Percentiles rank a stretch among this genome's conserved stretches.
Evolutionary conservation across 2,888 invertebrate species (phyloP).

Genomic region (Hypsopygia costalis): DNA sequence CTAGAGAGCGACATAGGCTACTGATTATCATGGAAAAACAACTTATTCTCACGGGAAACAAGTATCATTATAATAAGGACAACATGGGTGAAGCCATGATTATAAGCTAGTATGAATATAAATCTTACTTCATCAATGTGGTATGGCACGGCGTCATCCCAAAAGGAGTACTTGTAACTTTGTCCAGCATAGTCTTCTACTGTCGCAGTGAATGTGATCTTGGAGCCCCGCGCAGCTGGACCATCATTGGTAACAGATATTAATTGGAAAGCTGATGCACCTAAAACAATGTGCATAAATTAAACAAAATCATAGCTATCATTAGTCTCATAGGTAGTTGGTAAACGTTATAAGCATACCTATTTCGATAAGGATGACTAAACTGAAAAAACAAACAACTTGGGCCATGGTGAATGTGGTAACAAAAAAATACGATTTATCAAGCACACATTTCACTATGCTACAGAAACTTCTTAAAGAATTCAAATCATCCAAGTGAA

Average conservation of each 20-base stretch:
- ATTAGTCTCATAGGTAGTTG: neutral
- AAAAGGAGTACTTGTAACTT: slow-evolving; percentile 77
- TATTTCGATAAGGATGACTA: slow-evolving; percentile 41
- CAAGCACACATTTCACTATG: no score
- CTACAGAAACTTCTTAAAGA: neutral
- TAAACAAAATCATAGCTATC: neutral
- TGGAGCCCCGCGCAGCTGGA: slow-evolving; percentile 86
- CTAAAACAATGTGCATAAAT: slow-evolving; percentile 33
- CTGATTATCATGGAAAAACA: no score
- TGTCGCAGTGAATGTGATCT: slow-evolving; percentile 84
- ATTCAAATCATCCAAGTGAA: no score
- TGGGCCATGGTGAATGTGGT: slow-evolving; percentile 38
- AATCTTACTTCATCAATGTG: slow-evolving; percentile 69
- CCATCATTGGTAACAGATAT: slow-evolving; percentile 82
- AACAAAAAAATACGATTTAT: no score
- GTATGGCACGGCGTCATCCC: slow-evolving; percentile 79
- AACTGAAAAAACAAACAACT: slow-evolving; percentile 38
- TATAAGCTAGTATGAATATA: neutral
- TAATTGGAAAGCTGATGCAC: slow-evolving; percentile 38
- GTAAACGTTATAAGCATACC: slow-evolving; percentile 23
- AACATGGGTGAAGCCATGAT: no score
- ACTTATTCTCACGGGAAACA: no score
- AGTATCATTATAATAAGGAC: no score
- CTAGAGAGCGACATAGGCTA: no score
- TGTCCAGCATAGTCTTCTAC: slow-evolving; percentile 67